A percentile compares a stretch with the other conserved stretches of the same genome.
Conservation (phyloP, 1,140 invertebrate species). For the Ceratina calcarata region DNA sequence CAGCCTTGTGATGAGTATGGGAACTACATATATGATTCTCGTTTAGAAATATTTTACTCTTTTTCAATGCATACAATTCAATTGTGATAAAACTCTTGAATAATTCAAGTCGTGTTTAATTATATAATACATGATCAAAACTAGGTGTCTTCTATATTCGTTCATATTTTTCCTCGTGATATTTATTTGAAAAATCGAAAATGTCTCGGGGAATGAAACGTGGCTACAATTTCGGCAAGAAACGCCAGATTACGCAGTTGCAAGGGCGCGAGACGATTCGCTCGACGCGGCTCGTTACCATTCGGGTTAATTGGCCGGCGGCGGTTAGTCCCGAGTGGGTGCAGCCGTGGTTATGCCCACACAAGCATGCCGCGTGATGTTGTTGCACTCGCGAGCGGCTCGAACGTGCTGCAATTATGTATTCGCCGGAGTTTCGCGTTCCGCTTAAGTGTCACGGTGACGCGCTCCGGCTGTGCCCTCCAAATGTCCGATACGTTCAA, state of each 20-base stretch:
- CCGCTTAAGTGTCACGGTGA: slow-evolving; percentile 72
- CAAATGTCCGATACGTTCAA: slow-evolving; percentile 72
- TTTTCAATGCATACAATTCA: too few relatives aligned
- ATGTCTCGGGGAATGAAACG: neutral
- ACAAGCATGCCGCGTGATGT: slow-evolving; percentile 46
- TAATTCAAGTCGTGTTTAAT: too few relatives aligned
- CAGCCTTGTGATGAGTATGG: neutral
- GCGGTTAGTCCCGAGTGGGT: slow-evolving; percentile 60
- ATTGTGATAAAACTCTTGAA: too few relatives aligned
- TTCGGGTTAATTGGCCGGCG: slow-evolving; percentile 70
- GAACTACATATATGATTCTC: too few relatives aligned
- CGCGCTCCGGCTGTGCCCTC: slow-evolving; percentile 75
- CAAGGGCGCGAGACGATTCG: slow-evolving; percentile 45
- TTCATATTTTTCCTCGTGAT: too few relatives aligned
- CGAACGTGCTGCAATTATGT: slow-evolving; percentile 70
- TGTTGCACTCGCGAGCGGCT: slow-evolving; percentile 61
- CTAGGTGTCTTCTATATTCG: too few relatives aligned
- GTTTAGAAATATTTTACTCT: too few relatives aligned
- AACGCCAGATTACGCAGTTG: slow-evolving; percentile 42
- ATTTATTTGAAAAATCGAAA: neutral
- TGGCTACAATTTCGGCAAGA: neutral
- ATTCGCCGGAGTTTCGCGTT: slow-evolving; percentile 67
- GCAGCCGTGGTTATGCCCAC: slow-evolving; percentile 55
- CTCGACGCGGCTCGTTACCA: slow-evolving; percentile 68
- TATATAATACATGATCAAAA: too few relatives aligned